A percentile compares a stretch with the other conserved stretches of the same genome.
Conservation (phyloP, 2,888 invertebrate species). For the Leptarthrus brevirostris region DNA sequence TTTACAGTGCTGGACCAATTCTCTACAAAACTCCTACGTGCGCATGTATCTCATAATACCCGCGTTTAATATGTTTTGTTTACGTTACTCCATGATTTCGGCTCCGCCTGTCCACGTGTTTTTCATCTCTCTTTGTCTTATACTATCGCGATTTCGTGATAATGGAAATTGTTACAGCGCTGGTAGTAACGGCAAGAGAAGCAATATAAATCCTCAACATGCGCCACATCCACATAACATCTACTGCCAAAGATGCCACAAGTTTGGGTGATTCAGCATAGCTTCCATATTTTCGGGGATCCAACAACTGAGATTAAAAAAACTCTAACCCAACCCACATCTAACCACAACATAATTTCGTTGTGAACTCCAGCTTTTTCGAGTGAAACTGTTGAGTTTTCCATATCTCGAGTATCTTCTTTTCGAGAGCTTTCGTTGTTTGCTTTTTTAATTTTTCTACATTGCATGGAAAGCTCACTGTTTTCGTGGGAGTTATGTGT, state of each 20-base stretch:
- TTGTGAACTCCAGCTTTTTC: conserved; percentile 46
- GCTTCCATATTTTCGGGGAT: neutral
- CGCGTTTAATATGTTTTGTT: conserved; percentile 16
- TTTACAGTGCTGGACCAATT: conserved; percentile 15
- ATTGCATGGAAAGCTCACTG: no score
- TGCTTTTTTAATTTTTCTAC: conserved; percentile 8
- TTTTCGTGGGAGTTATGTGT: no score
- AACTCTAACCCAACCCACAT: conserved; percentile 56
- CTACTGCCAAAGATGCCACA: neutral
- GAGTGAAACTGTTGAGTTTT: conserved; percentile 42
- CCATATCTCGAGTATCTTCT: conserved; percentile 48
- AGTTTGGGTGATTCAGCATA: neutral
- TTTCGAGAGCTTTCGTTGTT: conserved; percentile 41
- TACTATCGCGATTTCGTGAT: neutral
- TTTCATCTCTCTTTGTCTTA: neutral
- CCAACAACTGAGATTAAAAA: neutral
- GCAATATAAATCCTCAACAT: conserved; percentile 15
- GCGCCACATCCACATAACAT: neutral
- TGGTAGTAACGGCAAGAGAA: neutral
- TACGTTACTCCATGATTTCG: conserved; percentile 23
- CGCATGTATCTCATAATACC: conserved; percentile 15
- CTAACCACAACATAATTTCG: conserved; percentile 55
- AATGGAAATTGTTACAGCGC: conserved; percentile 27
- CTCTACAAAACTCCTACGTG: neutral
- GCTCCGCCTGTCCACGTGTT: conserved; percentile 48